These are phyloP conservation scores for Hylaeus anthracinus DNA, from an alignment of 1,140 invertebrate species.

Conservation along the genomic window DNA sequence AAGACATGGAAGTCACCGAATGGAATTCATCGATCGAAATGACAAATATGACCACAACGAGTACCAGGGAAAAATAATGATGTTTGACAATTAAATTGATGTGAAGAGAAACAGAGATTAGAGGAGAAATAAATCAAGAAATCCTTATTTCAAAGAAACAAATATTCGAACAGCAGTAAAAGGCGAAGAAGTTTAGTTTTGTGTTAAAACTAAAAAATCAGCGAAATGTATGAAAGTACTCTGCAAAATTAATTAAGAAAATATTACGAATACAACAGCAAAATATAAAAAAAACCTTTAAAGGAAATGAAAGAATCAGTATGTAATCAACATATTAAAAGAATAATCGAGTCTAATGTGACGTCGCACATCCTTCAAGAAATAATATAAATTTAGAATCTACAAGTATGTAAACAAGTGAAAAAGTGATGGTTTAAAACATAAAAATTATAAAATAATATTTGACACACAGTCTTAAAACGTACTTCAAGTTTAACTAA, in stretches of 20 bases:
- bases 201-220: neutral
- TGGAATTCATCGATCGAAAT: conserved; percentile 1
- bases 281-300: neutral
- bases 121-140: no score
- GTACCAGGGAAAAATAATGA: neutral
- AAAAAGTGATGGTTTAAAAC: neutral
- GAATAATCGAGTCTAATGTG: neutral
- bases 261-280: neutral
- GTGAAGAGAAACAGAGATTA: neutral
- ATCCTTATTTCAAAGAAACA: neutral
- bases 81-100: conserved; percentile 1
- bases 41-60: neutral
- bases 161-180: neutral
- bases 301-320: neutral
- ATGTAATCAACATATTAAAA: neutral
- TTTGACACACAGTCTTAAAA: neutral
- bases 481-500: neutral
- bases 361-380: neutral
- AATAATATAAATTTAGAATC: neutral
- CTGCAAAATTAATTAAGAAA: neutral
- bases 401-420: neutral
- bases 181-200: neutral
- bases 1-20: conserved; percentile 41
- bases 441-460: no score
- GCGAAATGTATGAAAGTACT: no score